A percentile compares a stretch with the other conserved stretches of the same genome.
Evolutionary conservation across 2,113 vertebrate genomes (phyloP).

Genomic region (Ramphastos sulfuratus): DNA sequence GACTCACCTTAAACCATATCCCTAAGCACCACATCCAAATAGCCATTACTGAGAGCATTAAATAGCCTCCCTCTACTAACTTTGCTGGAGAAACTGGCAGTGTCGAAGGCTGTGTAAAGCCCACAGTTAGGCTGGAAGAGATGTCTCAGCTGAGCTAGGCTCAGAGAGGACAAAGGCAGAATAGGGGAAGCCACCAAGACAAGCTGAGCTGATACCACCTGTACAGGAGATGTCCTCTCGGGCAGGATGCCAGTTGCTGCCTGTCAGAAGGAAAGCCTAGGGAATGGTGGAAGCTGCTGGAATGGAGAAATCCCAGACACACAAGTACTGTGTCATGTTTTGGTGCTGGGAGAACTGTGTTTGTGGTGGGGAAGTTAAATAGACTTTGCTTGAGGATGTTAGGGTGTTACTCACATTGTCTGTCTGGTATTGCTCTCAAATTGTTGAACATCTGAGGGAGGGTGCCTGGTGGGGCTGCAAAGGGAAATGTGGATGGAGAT

Average conservation of each 20-base stretch:
- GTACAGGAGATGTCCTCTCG: not conserved
- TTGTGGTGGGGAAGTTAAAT: not conserved
- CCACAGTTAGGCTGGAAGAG: not conserved
- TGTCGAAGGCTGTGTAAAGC: not conserved
- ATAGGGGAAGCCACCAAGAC: not conserved
- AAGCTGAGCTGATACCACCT: not conserved
- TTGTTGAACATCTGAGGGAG: not conserved
- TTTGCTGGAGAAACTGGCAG: not conserved
- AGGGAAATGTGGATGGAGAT: not conserved
- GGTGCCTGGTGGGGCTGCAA: not conserved
- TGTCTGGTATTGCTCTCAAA: not conserved
- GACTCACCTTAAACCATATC: too few species aligned
- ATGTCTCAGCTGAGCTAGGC: not conserved
- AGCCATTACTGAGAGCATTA: not conserved
- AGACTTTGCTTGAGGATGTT: not conserved
- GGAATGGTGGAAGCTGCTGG: not conserved
- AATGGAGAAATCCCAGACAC: not conserved
- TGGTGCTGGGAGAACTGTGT: not conserved
- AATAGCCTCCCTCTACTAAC: not conserved
- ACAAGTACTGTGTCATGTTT: accelerated
- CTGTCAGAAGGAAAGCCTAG: not conserved
- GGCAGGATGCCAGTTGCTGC: not conserved
- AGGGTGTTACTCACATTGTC: not conserved
- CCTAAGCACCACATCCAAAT: too few species aligned
- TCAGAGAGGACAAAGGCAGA: not conserved